A percentile compares a stretch with the other conserved stretches of the same genome.
These are phyloP conservation scores for Hirundo rustica DNA, from an alignment of 2,797 vertebrate species.

Conservation along the genomic window DNA sequence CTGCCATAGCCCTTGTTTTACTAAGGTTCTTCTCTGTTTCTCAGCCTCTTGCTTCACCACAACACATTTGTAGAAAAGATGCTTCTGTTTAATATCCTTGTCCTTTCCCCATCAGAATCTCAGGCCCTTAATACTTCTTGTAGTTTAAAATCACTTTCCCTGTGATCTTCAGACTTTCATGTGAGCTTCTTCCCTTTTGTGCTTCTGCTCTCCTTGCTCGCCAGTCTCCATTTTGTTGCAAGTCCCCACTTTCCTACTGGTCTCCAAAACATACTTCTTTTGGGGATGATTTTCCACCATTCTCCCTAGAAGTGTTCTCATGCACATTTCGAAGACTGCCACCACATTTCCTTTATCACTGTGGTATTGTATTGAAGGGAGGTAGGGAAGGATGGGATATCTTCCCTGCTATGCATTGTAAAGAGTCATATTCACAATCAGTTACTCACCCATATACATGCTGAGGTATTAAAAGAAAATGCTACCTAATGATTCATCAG, in stretches of 20 bases:
- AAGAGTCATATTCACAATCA: not conserved
- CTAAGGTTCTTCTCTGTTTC: not conserved
- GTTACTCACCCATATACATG: not conserved
- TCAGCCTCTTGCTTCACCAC: not conserved
- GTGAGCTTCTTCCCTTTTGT: not conserved
- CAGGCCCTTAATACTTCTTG: not conserved
- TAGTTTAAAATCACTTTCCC: not conserved
- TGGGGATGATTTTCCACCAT: not conserved
- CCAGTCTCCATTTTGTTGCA: not conserved
- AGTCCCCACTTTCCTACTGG: not conserved
- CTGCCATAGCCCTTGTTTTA: not conserved
- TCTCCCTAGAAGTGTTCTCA: not conserved
- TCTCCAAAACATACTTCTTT: not conserved
- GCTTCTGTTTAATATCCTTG: not conserved
- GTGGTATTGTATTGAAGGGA: not conserved
- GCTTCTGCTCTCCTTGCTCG: not conserved
- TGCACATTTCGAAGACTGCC: not conserved
- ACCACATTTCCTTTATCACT: not conserved
- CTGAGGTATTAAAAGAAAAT: not conserved
- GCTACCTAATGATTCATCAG: conserved; percentile 15
- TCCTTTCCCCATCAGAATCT: not conserved
- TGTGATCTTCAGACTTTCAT: not conserved
- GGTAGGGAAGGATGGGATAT: not conserved
- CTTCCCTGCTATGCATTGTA: not conserved
- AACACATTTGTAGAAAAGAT: not conserved